Evolutionary conservation across 2,888 invertebrate genomes (phyloP).

Genomic region (Phaonia tiefii): DNA sequence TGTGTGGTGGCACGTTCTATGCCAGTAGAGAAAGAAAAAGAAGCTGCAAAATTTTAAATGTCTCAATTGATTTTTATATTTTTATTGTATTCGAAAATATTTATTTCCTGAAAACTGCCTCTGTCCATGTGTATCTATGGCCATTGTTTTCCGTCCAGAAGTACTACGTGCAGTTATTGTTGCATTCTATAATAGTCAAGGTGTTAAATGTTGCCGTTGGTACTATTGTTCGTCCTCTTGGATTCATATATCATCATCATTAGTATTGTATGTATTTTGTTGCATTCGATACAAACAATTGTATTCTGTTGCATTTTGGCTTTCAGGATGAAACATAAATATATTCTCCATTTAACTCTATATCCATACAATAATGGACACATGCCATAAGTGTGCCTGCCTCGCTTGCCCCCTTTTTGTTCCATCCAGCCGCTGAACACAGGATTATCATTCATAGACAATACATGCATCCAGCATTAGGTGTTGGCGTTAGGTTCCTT

Average conservation of each 20-base stretch:
- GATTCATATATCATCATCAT: constrained; percentile 55
- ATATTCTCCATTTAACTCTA: constrained; percentile 52
- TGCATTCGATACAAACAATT: constrained; percentile 52
- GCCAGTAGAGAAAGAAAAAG: neutral
- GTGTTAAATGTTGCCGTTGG: constrained; percentile 57
- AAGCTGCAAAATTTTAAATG: constrained; percentile 54
- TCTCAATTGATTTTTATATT: constrained; percentile 63
- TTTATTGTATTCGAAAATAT: constrained; percentile 42
- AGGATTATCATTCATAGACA: no score
- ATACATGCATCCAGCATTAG: neutral
- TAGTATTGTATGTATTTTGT: constrained; percentile 51
- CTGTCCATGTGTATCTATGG: neutral
- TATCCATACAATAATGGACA: constrained; percentile 56
- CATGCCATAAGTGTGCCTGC: constrained; percentile 65
- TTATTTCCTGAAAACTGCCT: constrained; percentile 5
- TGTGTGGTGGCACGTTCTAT: constrained; percentile 37
- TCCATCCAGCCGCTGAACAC: neutral
- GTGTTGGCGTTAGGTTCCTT: constrained; percentile 11
- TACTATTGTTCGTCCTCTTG: neutral
- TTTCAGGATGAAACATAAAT: constrained; percentile 55
- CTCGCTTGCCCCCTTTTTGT: neutral
- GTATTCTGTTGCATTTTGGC: constrained; percentile 14
- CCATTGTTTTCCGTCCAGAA: constrained; percentile 49
- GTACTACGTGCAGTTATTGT: constrained; percentile 41
- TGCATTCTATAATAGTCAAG: constrained; percentile 63